Base-by-base conservation (phyloP, 2,113 vertebrate species). In the Mesocricetus auratus region DNA sequence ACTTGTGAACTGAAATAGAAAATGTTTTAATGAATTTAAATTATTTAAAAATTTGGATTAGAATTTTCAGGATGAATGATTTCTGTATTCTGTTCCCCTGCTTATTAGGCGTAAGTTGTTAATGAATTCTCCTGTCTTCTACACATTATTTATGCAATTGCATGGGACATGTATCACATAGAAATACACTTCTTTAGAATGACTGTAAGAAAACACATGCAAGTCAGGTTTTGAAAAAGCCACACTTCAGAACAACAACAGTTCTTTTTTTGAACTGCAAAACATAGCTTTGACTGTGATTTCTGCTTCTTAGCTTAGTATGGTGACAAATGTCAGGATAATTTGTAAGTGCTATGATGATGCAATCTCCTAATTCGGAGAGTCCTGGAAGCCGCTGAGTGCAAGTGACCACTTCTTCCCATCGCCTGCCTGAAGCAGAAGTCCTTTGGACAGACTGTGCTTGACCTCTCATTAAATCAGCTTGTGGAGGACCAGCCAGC, bases 381-480 rank as follows among this genome's bases (percentile, higher is more conserved):
- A 97, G 94, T 90, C 95, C 82, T 13, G 2, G 62, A 95, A 86
- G 64, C 97, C 92, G 66, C 94, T 93, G 89, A 90, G 39, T 89
- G 83, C 96, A 97, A 98, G 98, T 98, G 97, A 98, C 97, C 97
- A 98, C 94, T 97, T 98, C 92, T 97, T 97, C 98, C 90, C 97
- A 98, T 97, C 97, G 98, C 97, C 97, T 98, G 98, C 98, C 97
- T 98, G 95, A 98, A 98, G 98, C 98, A 98, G 98, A 98, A 98
- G 98, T 98, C 98, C 98, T 99, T 98, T 98, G 91, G 97, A 98
- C 98, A 99, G 98, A 94, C 98, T 97, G 98, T 98, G 98, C 98
- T 98, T 99, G 99, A 98, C 99, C 98, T 98, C 98, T 99, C 99
- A 99, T 99, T 99, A 99, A 99, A 98, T 99, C 98, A 97, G 96